Evolutionary conservation across 2,888 invertebrate genomes (phyloP).

Genomic region (Corythucha ciliata): DNA sequence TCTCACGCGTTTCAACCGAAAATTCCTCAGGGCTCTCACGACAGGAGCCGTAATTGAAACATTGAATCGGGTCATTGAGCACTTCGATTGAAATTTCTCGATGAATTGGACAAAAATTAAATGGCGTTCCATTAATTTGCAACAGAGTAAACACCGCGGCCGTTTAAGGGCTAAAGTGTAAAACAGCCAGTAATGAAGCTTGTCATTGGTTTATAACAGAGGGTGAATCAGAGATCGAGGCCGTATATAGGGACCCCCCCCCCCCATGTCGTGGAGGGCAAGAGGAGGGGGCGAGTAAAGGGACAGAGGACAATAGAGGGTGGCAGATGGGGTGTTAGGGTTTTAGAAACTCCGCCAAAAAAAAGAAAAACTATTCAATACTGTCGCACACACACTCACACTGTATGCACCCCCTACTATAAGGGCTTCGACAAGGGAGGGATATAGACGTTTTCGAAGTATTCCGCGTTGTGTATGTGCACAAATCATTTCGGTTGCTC

Average conservation of each 20-base stretch:
- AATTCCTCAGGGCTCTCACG: too few relatives aligned
- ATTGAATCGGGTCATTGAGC: too few relatives aligned
- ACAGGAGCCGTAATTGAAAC: too few relatives aligned
- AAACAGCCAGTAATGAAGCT: conserved; percentile 31
- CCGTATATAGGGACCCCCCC: not conserved
- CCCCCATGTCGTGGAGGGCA: not conserved
- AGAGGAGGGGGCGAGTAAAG: not conserved
- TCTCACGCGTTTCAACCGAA: too few relatives aligned
- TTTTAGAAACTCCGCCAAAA: not conserved
- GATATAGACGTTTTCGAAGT: conserved; percentile 30
- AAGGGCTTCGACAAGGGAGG: conserved; percentile 34
- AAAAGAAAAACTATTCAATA: conserved; percentile 10
- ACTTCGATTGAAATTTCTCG: too few relatives aligned
- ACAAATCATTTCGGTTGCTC: conserved; percentile 27
- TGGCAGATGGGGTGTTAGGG: conserved; percentile 26
- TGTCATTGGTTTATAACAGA: conserved; percentile 30
- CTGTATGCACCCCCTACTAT: conserved; percentile 35
- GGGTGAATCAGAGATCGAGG: conserved; percentile 26
- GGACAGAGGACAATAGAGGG: conserved; percentile 24
- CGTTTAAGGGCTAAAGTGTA: conserved; percentile 23
- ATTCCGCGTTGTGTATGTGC: conserved; percentile 21
- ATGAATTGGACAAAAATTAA: too few relatives aligned
- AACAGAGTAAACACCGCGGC: conserved; percentile 16
- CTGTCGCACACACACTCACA: too few relatives aligned
- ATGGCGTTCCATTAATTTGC: too few relatives aligned